A percentile compares a stretch with the other conserved stretches of the same genome.
Conservation (phyloP, 2,113 vertebrate species). For the Odocoileus hemionus region DNA sequence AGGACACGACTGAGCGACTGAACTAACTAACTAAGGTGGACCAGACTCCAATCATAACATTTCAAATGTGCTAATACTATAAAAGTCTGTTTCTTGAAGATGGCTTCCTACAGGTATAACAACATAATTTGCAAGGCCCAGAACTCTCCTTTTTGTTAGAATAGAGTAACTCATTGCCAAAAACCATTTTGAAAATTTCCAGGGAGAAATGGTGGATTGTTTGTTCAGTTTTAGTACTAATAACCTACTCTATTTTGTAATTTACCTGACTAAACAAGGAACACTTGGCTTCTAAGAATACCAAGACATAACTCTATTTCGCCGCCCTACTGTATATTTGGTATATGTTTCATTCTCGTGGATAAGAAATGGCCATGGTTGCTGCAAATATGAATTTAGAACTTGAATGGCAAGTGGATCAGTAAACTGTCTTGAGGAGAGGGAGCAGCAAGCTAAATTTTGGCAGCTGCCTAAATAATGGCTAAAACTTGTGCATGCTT, state of each 20-base stretch:
- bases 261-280: conserved; percentile 27
- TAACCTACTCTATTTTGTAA: neutral
- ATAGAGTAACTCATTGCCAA: neutral
- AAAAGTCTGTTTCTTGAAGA: conserved; percentile 21
- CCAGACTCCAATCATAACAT: neutral
- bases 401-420: neutral
- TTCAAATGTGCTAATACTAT: neutral
- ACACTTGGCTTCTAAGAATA: neutral
- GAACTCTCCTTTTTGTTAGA: conserved; percentile 13
- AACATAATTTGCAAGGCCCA: neutral
- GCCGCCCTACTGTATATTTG: neutral
- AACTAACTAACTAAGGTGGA: neutral
- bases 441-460: neutral
- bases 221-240: neutral
- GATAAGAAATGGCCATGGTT: neutral
- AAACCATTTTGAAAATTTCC: neutral
- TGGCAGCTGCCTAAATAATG: neutral
- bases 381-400: conserved; percentile 18
- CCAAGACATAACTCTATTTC: neutral
- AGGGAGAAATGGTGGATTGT: neutral
- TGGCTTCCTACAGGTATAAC: neutral
- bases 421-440: neutral
- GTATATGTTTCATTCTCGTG: neutral
- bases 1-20: too few species aligned
- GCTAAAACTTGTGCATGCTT: neutral